phyloP scores from a whole-genome alignment of 2,113 vertebrate genomes.

The Ptilonorhynchus violaceus region DNA sequence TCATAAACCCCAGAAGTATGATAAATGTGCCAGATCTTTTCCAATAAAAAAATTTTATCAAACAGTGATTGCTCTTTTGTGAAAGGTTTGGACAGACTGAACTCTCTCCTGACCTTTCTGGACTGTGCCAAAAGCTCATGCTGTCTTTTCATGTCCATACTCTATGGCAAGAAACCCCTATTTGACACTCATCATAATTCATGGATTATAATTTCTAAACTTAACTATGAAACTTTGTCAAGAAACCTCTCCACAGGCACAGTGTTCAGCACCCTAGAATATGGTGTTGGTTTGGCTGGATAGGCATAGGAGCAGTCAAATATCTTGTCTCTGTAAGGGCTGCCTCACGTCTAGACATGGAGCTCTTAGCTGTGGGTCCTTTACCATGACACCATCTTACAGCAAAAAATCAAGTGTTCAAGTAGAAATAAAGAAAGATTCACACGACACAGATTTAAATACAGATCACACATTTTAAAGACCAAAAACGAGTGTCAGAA shows the following conservation, averaged over 20 bases:
- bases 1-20: not conserved
- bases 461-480: not conserved
- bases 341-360: not conserved
- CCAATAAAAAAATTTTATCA: not conserved
- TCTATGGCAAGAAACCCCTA: not conserved
- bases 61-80: not conserved
- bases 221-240: not conserved
- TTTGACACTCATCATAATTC: not conserved
- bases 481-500: not conserved
- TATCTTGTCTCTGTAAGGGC: not conserved
- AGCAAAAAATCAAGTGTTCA: not conserved
- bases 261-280: not conserved
- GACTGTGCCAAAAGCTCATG: not conserved
- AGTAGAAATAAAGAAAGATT: not conserved
- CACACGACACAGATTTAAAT: not conserved
- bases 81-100: not conserved
- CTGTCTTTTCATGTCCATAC: not conserved
- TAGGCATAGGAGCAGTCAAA: not conserved
- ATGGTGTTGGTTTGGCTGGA: not conserved
- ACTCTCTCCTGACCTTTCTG: not conserved
- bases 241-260: not conserved
- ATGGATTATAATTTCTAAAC: not conserved
- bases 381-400: not conserved
- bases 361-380: not conserved
- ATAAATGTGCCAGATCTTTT: not conserved